Percentiles rank a stretch among this genome's conserved stretches.
Conservation (phyloP, 2,888 invertebrate genomes). For the Ophraella communa region DNA sequence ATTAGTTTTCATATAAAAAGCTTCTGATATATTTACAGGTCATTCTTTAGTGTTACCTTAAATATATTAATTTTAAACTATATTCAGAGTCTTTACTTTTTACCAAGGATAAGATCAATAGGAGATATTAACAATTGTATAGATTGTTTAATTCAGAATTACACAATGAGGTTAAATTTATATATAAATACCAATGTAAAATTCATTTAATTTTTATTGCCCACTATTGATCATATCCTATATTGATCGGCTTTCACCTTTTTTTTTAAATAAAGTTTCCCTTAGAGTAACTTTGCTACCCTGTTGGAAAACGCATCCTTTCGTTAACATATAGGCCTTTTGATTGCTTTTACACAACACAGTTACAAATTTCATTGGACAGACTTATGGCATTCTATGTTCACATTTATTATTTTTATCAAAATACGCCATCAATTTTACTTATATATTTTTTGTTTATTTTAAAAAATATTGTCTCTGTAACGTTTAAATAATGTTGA, state of each 20-base stretch:
- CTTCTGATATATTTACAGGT: constrained; percentile 59
- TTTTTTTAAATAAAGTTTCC: constrained; percentile 28
- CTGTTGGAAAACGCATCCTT: constrained; percentile 50
- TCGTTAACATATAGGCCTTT: constrained; percentile 54
- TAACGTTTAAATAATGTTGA: constrained; percentile 44
- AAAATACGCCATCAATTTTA: constrained; percentile 45
- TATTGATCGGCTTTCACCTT: neutral
- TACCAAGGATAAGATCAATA: neutral
- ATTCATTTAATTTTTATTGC: neutral
- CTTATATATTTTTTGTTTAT: constrained; percentile 51
- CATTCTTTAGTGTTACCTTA: constrained; percentile 53
- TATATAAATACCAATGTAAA: too few species aligned
- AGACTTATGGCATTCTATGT: constrained; percentile 50
- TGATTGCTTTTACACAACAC: constrained; percentile 56
- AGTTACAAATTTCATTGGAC: constrained; percentile 48
- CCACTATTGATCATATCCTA: neutral
- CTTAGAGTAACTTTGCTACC: constrained; percentile 50
- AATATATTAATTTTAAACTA: constrained; percentile 50
- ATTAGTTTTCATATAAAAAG: constrained; percentile 59
- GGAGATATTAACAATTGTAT: neutral
- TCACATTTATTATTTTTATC: constrained; percentile 17
- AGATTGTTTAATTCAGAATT: neutral
- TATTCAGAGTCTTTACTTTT: constrained; percentile 40
- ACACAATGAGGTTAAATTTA: too few species aligned
- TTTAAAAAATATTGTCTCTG: constrained; percentile 51